A percentile compares a stretch with the other conserved stretches of the same genome.
These are phyloP conservation scores for Coregonus sp. DNA, from an alignment of 2,797 vertebrate species.

Conservation along the genomic window DNA sequence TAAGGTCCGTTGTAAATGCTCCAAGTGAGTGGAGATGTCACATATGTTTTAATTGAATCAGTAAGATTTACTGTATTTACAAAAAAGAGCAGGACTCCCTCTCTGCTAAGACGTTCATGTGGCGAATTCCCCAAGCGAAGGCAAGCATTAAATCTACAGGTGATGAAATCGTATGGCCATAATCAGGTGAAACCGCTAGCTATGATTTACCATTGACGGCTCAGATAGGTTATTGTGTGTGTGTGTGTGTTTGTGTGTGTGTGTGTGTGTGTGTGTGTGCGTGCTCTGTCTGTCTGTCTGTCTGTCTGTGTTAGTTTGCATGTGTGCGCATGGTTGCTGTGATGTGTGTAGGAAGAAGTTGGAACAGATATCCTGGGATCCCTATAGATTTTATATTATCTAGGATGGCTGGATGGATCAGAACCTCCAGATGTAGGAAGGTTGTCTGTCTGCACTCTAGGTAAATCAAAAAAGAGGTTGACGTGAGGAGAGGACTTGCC, in stretches of 20 bases:
- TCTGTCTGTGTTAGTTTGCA: neutral
- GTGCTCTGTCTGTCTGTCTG: neutral
- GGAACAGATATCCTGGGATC: conserved; percentile 33
- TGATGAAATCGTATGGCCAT: conserved; percentile 47
- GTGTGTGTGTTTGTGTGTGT: no score
- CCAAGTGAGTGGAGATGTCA: conserved; percentile 47
- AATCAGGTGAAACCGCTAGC: conserved; percentile 48
- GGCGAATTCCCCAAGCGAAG: conserved; percentile 10
- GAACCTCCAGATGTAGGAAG: conserved; percentile 61
- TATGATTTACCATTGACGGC: conserved; percentile 61
- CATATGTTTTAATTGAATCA: conserved; percentile 60
- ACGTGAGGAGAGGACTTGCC: conserved; percentile 37
- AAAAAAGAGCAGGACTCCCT: conserved; percentile 25
- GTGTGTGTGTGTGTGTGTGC: no score
- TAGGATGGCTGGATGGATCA: conserved; percentile 49
- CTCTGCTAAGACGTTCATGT: conserved; percentile 53
- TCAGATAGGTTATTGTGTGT: neutral
- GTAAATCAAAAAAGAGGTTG: conserved; percentile 43
- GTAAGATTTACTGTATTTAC: conserved; percentile 50
- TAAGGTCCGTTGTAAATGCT: conserved; percentile 12
- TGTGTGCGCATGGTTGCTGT: conserved; percentile 14
- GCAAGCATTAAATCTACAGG: conserved; percentile 41
- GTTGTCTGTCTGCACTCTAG: conserved; percentile 36
- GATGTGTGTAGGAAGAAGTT: conserved; percentile 9
- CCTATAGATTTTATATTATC: conserved; percentile 32